Conservation (phyloP, 2,797 vertebrate genomes). For the Emys orbicularis region DNA sequence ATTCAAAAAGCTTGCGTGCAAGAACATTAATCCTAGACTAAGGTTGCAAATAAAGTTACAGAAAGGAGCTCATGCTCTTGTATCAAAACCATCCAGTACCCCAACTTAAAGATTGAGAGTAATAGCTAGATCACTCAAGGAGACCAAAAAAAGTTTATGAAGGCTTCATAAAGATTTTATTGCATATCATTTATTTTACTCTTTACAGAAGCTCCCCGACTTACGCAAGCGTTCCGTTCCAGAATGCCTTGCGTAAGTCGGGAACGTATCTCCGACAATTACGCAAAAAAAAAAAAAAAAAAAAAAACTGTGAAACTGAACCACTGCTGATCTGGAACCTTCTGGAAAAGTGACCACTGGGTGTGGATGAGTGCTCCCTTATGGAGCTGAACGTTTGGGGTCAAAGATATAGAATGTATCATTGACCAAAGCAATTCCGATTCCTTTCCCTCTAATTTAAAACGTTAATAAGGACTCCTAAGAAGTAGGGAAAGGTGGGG, state of each 20-base stretch:
- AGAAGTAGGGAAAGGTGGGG: not conserved
- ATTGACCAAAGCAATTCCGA: not conserved
- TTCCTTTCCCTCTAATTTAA: conserved; percentile 10
- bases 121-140: not conserved
- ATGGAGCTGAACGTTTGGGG: not conserved
- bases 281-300: too few species aligned
- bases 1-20: not conserved
- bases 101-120: not conserved
- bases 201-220: not conserved
- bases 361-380: not conserved
- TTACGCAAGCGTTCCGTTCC: too few species aligned
- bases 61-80: not conserved
- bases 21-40: not conserved
- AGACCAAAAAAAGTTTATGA: not conserved
- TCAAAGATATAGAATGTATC: not conserved
- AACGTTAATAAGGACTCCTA: not conserved
- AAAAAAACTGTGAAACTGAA: too few species aligned
- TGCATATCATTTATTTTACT: not conserved
- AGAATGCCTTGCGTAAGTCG: too few species aligned
- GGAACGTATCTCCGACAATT: too few species aligned
- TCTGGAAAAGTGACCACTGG: not conserved
- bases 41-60: not conserved
- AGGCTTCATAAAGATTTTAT: not conserved
- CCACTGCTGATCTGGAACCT: not conserved
- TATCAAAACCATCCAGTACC: not conserved